Base-by-base conservation (phyloP, 2,888 invertebrate species). In the Leistus spinibarbis region DNA sequence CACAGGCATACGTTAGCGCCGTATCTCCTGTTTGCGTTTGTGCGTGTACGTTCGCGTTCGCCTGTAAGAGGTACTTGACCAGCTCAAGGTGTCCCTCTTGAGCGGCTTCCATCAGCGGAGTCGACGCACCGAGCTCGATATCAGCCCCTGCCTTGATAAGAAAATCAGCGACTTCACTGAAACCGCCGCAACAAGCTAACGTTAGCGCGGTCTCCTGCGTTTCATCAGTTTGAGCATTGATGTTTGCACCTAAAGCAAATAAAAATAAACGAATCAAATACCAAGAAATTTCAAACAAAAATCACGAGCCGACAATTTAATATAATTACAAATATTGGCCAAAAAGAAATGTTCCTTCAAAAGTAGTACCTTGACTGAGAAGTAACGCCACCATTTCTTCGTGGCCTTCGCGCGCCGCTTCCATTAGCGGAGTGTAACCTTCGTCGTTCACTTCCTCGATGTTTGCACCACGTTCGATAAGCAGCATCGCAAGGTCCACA, bases 361-460 rank as follows among this genome's bases (percentile, higher is more conserved):
- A n/a, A n/a, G n/a, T n/a, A n/a, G n/a, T 84, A 91, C 91, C 96
- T 88, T 97, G 96, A 78, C 94, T 94, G 13, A 99, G 88, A 72
- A 99, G 90, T 71, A 98, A 88, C 62, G 96, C 95, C 7, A 99
- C 98, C 96, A 99, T 98, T 86, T 98, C 97, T 84, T 98, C 97
- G 86, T 99, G 99, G 72, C 99, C 99, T 86, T 99, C 99, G 66
- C 99, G 88, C 0, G 98, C 97, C 63, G 99, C 99, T 88, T 99
- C 99, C 99, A 99, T 99, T 77, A 99, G 88, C 19, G 99, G 99
- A 40, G 99, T 99, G 87, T 99, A 99, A 23, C 99, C 98, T 88
- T 99, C 99, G 85, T 99, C 99, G 86, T 99, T 99, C 76, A 97
- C 97, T 88, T 98, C 98, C 87, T 99, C 99, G 82, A 99, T 96